These are phyloP conservation scores for Peromyscus eremicus DNA, from an alignment of 2,797 vertebrate genomes.

Conservation along the genomic window DNA sequence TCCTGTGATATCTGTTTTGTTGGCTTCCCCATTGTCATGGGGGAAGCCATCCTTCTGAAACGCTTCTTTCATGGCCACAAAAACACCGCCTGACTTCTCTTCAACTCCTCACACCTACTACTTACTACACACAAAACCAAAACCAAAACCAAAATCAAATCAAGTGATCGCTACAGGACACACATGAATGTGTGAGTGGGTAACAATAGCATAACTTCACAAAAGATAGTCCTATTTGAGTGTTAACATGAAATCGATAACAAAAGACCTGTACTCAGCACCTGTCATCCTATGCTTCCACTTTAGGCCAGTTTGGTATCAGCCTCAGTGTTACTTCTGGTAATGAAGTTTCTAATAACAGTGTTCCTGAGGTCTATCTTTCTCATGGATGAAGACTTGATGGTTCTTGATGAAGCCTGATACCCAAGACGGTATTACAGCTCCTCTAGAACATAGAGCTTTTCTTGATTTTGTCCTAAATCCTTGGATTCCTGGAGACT, in stretches of 20 bases:
- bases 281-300: not conserved
- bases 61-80: not conserved
- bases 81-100: not conserved
- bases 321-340: not conserved
- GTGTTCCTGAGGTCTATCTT: not conserved
- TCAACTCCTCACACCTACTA: not conserved
- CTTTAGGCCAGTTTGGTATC: not conserved
- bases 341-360: not conserved
- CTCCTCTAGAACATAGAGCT: not conserved
- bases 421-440: not conserved
- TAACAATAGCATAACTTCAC: not conserved
- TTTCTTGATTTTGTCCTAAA: not conserved
- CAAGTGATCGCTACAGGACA: not conserved
- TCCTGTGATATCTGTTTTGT: not conserved
- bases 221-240: no score
- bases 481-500: not conserved
- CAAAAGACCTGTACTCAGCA: not conserved
- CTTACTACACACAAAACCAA: not conserved
- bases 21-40: not conserved
- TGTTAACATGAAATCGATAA: not conserved
- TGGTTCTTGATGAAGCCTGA: not conserved
- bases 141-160: not conserved
- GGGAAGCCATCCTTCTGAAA: not conserved
- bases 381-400: not conserved
- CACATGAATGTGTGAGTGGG: not conserved